Evolutionary conservation across 2,888 invertebrate genomes (phyloP), one percentile per base, ranked within the genome.

Genomic region (Hybos culiciformis): DNA sequence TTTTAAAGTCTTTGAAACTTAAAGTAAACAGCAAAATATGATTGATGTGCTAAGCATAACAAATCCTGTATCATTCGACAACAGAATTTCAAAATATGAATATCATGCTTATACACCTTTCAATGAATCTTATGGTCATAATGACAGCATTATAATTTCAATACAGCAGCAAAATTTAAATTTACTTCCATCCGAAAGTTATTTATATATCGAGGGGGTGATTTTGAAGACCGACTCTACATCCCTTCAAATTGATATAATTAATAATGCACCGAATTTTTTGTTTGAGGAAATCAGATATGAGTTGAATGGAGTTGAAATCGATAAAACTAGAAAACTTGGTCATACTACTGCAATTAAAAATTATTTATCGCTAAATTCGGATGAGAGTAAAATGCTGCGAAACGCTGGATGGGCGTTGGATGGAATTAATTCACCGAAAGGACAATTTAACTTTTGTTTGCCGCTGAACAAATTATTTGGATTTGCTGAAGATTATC

Each of bases 341-440:
- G 58, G 61, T 19, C 46, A 59, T 14, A 57, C 58, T 8, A 51
- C 54, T 17, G 50, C 56, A 2, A 53, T 60, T 29, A 62, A 63
- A 54, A 53, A 53, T 21, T 60, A 54, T 36, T 47, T 56, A 9
- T 59, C 58, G 12, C 47, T 53, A 32, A 56, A 50, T 37, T 34
- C 41, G 8, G 53, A 44, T 26, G 54, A 58, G n/a, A n/a, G n/a
- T n/a, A n/a, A n/a, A n/a, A n/a, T n/a, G n/a, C n/a, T n/a, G n/a
- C n/a, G n/a, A n/a, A n/a, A n/a, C n/a, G n/a, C n/a, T n/a, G n/a
- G n/a, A n/a, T n/a, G n/a, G n/a, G 44, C 31, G 12, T 12, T 5
- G 26, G 12, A 26, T 26, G 26, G 12, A 3, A 26, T 26, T 26
- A 26, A 9, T 12, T 3, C 26, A 26, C 9, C 26, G 12, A 26